Evolutionary conservation across 2,888 invertebrate genomes (phyloP).

Genomic region (Tenthredo mesomela): DNA sequence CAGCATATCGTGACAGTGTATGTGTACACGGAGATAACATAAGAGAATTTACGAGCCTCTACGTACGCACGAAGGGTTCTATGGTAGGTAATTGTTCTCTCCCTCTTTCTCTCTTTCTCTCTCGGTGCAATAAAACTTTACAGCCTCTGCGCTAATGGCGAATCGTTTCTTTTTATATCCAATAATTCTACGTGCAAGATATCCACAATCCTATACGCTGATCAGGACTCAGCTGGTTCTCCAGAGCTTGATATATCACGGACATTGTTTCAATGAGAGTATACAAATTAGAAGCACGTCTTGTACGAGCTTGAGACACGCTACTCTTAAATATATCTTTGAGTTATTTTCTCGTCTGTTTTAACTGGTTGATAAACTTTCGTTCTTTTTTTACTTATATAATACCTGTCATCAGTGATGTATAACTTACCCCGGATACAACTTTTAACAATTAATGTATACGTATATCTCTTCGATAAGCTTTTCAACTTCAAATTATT

Average conservation of each 20-base stretch:
- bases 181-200: slow-evolving; percentile 22
- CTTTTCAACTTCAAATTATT: background rate
- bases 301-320: background rate
- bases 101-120: background rate
- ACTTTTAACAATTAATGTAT: background rate
- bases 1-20: slow-evolving; percentile 40
- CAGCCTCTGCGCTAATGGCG: slow-evolving; percentile 32
- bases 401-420: background rate
- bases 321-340: background rate
- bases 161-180: slow-evolving; percentile 42
- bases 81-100: slow-evolving; percentile 31
- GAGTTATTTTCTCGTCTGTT: background rate
- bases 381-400: background rate
- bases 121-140: slow-evolving; percentile 29
- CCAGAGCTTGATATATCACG: background rate
- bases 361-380: background rate
- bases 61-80: slow-evolving; percentile 17
- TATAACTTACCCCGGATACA: background rate
- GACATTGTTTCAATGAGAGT: background rate
- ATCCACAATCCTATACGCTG: slow-evolving; percentile 11
- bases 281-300: background rate
- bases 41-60: slow-evolving; percentile 27
- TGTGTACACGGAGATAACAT: slow-evolving; percentile 18
- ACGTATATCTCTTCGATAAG: slow-evolving; percentile 1
- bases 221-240: slow-evolving; percentile 19